Conservation (phyloP, 2,888 invertebrate species). For the Idaea aversata region DNA sequence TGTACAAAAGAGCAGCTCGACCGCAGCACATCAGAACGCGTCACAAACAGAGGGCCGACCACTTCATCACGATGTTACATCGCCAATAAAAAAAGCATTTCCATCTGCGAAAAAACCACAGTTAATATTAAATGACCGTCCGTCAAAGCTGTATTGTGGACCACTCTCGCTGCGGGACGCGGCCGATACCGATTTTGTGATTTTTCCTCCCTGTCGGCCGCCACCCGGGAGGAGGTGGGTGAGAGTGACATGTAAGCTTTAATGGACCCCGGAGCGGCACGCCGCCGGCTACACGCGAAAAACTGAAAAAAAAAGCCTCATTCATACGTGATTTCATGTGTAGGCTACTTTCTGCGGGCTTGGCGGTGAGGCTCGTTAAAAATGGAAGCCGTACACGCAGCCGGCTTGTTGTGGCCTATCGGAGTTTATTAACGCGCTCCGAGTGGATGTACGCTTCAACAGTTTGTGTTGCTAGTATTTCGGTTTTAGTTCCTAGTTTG, state of each 20-base stretch:
- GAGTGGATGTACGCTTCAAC: conserved; percentile 47
- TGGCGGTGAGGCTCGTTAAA: conserved; percentile 75
- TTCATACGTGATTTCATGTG: conserved; percentile 80
- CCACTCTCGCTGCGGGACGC: conserved; percentile 63
- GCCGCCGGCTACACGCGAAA: conserved; percentile 73
- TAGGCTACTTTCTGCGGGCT: conserved; percentile 78
- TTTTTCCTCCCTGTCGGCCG: conserved; percentile 55
- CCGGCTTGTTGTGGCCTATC: conserved; percentile 73
- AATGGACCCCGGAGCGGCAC: conserved; percentile 72
- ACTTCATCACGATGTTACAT: conserved; percentile 76
- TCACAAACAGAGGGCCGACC: conserved; percentile 73
- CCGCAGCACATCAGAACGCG: conserved; percentile 67
- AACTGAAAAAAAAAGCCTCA: conserved; percentile 76
- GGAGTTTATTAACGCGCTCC: conserved; percentile 70
- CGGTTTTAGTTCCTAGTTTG: conserved; percentile 35
- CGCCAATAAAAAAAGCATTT: conserved; percentile 75
- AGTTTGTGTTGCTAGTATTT: conserved; percentile 55
- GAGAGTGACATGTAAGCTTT: conserved; percentile 79
- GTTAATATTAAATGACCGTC: conserved; percentile 80
- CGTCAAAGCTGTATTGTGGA: conserved; percentile 77
- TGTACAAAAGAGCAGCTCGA: conserved; percentile 68
- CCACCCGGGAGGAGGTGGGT: conserved; percentile 39
- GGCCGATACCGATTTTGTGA: conserved; percentile 77
- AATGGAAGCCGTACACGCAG: conserved; percentile 71
- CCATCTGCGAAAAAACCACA: conserved; percentile 79